Base-by-base conservation (phyloP, 2,113 vertebrate genomes). In the Tachysurus fulvidraco region DNA sequence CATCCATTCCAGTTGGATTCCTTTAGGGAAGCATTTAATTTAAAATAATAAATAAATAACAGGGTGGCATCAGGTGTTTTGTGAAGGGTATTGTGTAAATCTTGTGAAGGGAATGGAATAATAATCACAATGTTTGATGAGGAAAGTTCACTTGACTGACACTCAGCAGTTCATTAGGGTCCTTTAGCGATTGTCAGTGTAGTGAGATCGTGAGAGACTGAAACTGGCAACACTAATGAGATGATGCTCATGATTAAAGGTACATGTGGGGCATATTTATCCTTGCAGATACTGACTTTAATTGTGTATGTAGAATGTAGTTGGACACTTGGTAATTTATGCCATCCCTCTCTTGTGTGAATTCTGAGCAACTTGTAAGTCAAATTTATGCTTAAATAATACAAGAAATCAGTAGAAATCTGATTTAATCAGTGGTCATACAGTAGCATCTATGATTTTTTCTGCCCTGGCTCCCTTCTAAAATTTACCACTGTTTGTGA, bases 11-110 rank as follows among this genome's bases (percentile, higher is more conserved):
- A 77, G 52, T 92, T 93, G 94, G 94, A 94, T 95, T 95, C 92
- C 94, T 93, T 94, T 94, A 91, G 93, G 94, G 94, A 94, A 93
- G 86, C 91, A 46, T 93, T 94, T 95, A 93, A 95, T 95, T 94
- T 94, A 92, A 94, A 92, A 91, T 94, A 94, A 94, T 94, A 94
- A 93, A 93, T 94, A 95, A 93, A 94, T 93, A 93, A 92, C 79
- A 16, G 54, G 7, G 87, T 89, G 78, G 91, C 93, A 93, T 93
- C 93, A 95, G 94, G 93, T 94, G 92, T 93, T 94, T 88, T 90
- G 83, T 91, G 92, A 91, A 93, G 93, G 93, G 90, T 92, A 94
- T 93, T 94, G 94, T 95, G 92, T 94, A 92, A 94, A 93, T 93
- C 86, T 92, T 92, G 91, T 89, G 89, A 69, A 88, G 89, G 89